A percentile compares a stretch with the other conserved stretches of the same genome.
Conservation (phyloP, 2,113 vertebrate genomes). For the Osmerus eperlanus region DNA sequence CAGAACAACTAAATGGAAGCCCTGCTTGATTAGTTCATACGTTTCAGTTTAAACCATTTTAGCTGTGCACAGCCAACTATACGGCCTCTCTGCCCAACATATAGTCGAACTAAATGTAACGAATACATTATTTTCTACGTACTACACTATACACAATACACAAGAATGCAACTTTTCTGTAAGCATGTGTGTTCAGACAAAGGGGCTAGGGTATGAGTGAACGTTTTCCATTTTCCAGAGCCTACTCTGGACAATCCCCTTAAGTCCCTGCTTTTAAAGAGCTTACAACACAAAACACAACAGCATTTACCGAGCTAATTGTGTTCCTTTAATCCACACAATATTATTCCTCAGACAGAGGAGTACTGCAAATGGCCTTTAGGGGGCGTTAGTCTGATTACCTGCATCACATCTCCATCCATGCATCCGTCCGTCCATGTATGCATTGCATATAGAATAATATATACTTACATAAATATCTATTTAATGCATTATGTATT, state of each 20-base stretch:
- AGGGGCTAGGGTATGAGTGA: background rate
- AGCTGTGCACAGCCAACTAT: no score
- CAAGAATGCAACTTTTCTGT: background rate
- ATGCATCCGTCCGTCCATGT: background rate
- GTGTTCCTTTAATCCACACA: constrained; percentile 1
- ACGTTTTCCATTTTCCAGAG: background rate
- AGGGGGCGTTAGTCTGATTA: background rate
- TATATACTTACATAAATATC: background rate
- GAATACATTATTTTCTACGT: no score
- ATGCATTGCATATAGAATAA: background rate
- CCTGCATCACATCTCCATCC: no score
- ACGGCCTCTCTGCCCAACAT: no score
- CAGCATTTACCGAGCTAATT: constrained; percentile 28
- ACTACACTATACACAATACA: no score
- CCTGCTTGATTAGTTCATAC: no score
- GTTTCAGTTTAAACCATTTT: no score
- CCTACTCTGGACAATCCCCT: constrained; percentile 11
- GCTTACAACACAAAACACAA: constrained; percentile 15
- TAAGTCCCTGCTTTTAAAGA: background rate
- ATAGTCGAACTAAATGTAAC: no score
- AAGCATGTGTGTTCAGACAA: background rate
- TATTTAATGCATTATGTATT: background rate
- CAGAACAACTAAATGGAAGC: no score
- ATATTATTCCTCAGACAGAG: background rate
- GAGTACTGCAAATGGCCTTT: background rate